Base-by-base conservation (phyloP, 2,888 invertebrate species). In the Philopedon plagiatum region DNA sequence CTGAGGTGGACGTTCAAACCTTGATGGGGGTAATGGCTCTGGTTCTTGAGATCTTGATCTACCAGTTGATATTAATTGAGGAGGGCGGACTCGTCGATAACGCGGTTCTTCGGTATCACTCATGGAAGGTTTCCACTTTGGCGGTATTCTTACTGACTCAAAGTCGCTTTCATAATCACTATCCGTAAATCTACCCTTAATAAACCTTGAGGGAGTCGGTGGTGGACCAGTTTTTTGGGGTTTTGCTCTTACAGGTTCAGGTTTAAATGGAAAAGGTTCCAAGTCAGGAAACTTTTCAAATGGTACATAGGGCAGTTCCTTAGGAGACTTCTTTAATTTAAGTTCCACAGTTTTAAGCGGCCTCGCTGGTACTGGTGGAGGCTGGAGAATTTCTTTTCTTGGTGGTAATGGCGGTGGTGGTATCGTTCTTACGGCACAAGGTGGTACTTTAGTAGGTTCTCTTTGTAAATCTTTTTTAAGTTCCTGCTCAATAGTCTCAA, bases 81-180 rank as follows among this genome's bases (percentile, higher is more conserved):
- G 90, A 0, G 90, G 85, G 73, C 86, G 84, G 0, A 90, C 89
- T 73, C 86, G 87, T 32, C 89, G 86, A 80, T 89, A 91, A 15
- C 85, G 81, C 0, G 88, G 88, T 74, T 91, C 91, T 76, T 91
- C 91, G 11, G 87, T 89, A 77, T 91, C 91, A 77, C 91, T 91
- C 73, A 89, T 89, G 76, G 88, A 89, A 26, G 89, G 90, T 75
- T 89, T 89, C 89, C 90, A 91, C 78, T 90, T 91, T 0, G 86
- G 82, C 2, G 81, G 83, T 61, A 86, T 85, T 76, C 79, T 82
- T 1, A 81, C 75, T 11, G 86, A 83, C 76, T 90, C 90, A 71
- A 89, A 85, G 82, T 92, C 92, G 70, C 91, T 91, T 81, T 92
- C 92, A 78, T 92, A 91, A 78, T 92, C 91, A 75, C 91, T 91